Base-by-base conservation (phyloP, 2,113 vertebrate genomes). In the Xerus inauris region DNA sequence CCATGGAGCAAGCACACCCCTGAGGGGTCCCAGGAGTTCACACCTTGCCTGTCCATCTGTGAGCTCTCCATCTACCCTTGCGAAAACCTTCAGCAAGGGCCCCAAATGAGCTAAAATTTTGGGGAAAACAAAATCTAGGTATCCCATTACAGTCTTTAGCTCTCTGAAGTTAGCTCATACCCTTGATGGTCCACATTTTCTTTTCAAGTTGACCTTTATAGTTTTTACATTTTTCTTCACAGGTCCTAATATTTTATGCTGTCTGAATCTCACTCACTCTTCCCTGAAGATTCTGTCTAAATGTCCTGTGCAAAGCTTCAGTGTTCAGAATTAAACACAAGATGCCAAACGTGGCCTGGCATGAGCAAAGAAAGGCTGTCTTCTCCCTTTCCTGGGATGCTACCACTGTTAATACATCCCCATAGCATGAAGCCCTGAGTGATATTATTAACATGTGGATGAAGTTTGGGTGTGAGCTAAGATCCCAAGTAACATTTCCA, bases 371-470 rank as follows among this genome's bases (percentile, higher is more conserved):
- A 8, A 47, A 26, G 14, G 1, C 7, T n/a, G 0, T 84, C n/a
- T 10, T 64, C 90, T 67, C 64, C n/a, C 22, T 72, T 47, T 69
- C 24, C 64, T 0, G 65, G 73, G 42, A 45, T 2, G 2, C 6
- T 8, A 19, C 16, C n/a, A 13, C 22, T 47, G 19, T 6, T 69
- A 13, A 79, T 8, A 0, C 1, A 59, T 2, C 49, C 28, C 14
- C 19, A 83, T 10, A 80, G 32, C 47, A 16, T 0, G 32, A 6
- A 5, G 22, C 20, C 0, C 9, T 6, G n/a, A 40, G 40, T 3
- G 14, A 8, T n/a, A 47, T n/a, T 30, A 26, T 6, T 35, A 16
- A 6, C 26, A 32, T 5, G 14, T 12, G 65, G 54, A 32, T 35
- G 1, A 69, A 59, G 9, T 22, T 7, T 4, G 35, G 11, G 10